These are phyloP conservation scores for Ramphastos sulfuratus DNA, from an alignment of 2,113 vertebrate genomes.

Conservation along the genomic window DNA sequence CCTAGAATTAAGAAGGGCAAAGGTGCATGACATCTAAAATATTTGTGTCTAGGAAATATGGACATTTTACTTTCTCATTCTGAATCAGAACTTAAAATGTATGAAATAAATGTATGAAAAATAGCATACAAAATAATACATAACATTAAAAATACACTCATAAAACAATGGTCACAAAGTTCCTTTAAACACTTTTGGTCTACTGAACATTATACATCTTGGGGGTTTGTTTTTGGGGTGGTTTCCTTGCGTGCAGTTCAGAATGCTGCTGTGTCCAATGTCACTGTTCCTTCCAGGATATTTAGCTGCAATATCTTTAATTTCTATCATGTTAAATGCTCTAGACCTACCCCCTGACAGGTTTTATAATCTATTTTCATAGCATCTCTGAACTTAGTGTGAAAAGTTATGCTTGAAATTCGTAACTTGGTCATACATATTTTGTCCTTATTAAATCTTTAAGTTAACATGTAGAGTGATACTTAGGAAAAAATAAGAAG, in stretches of 20 bases:
- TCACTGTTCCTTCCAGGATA: not conserved
- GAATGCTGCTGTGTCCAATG: not conserved
- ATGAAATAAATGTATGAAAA: not conserved
- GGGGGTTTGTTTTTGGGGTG: not conserved
- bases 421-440: not conserved
- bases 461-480: not conserved
- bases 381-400: not conserved
- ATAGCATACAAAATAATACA: not conserved
- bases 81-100: not conserved
- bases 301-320: not conserved
- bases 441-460: slow-evolving; percentile 1
- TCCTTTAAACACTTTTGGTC: not conserved
- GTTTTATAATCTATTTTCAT: not conserved
- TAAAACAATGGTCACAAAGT: not conserved
- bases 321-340: not conserved
- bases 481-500: not conserved
- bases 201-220: not conserved
- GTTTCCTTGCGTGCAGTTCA: not conserved
- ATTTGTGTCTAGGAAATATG: not conserved
- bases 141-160: not conserved
- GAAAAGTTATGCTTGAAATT: not conserved
- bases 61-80: not conserved
- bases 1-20: not conserved
- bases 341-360: not conserved
- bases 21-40: not conserved